Conservation (phyloP, 1,140 invertebrate species). For the Drosophila teissieri region DNA sequence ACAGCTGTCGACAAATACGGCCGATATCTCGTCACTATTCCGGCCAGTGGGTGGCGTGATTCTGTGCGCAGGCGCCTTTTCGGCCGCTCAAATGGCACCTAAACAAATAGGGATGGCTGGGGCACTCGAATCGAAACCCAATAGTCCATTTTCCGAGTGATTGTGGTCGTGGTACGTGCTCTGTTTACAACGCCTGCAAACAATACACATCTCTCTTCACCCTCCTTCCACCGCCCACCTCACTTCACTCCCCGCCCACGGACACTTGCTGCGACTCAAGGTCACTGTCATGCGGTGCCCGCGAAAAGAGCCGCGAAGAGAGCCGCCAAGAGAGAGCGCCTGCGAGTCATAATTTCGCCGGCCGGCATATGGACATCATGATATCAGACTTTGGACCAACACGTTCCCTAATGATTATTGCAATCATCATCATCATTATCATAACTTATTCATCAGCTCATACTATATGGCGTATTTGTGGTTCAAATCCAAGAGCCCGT, state of each 20-base stretch:
- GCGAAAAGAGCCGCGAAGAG: slow-evolving; percentile 11
- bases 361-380: slow-evolving; percentile 51
- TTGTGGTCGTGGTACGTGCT: slow-evolving; percentile 34
- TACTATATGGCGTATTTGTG: slow-evolving; percentile 7
- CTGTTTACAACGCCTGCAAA: slow-evolving; percentile 18
- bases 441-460: slow-evolving; percentile 54
- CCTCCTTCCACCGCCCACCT: not conserved
- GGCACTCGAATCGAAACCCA: slow-evolving; percentile 15
- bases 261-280: slow-evolving; percentile 34
- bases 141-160: slow-evolving; percentile 11
- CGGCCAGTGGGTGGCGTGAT: slow-evolving; percentile 32
- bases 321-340: not conserved
- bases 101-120: slow-evolving; percentile 22
- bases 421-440: slow-evolving; percentile 40
- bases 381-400: slow-evolving; percentile 38
- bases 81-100: slow-evolving; percentile 5
- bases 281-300: slow-evolving; percentile 44
- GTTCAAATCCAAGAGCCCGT: slow-evolving; percentile 19
- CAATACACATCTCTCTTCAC: too few species aligned
- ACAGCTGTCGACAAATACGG: slow-evolving; percentile 39
- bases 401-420: slow-evolving; percentile 58
- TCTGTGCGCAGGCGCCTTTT: slow-evolving; percentile 42
- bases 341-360: slow-evolving; percentile 38
- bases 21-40: slow-evolving; percentile 30
- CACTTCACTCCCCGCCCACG: not conserved